A percentile compares a stretch with the other conserved stretches of the same genome.
Conservation (phyloP, 2,113 vertebrate species). For the Phalacrocorax pelagicus region DNA sequence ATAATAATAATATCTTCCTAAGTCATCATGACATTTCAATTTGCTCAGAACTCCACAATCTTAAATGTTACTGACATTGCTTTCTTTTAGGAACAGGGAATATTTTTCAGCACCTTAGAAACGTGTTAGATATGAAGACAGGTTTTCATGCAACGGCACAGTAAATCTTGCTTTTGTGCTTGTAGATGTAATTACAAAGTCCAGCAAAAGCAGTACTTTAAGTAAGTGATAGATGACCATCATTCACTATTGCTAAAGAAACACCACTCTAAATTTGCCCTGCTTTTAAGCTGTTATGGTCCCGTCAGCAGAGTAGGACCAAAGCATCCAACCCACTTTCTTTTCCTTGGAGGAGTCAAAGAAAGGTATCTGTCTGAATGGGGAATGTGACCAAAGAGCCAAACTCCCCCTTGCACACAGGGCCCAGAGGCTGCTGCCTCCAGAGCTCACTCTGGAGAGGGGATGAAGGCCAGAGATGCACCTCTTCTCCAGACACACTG, state of each 20-base stretch:
- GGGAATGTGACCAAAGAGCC: not conserved
- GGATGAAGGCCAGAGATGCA: not conserved
- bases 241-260: not conserved
- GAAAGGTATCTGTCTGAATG: not conserved
- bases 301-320: not conserved
- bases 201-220: not conserved
- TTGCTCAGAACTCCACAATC: not conserved
- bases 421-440: not conserved
- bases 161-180: not conserved
- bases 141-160: not conserved
- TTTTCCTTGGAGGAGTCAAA: not conserved
- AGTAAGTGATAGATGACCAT: not conserved
- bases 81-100: not conserved
- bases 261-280: not conserved
- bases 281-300: not conserved
- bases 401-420: not conserved
- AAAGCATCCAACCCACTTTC: not conserved
- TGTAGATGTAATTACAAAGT: not conserved
- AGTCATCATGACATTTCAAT: not conserved
- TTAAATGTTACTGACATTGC: not conserved
- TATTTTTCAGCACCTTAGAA: not conserved
- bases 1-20: not conserved
- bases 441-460: not conserved
- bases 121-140: not conserved
- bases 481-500: not conserved